Conservation (phyloP, 2,888 invertebrate species). For the Boloria euphrosyne region DNA sequence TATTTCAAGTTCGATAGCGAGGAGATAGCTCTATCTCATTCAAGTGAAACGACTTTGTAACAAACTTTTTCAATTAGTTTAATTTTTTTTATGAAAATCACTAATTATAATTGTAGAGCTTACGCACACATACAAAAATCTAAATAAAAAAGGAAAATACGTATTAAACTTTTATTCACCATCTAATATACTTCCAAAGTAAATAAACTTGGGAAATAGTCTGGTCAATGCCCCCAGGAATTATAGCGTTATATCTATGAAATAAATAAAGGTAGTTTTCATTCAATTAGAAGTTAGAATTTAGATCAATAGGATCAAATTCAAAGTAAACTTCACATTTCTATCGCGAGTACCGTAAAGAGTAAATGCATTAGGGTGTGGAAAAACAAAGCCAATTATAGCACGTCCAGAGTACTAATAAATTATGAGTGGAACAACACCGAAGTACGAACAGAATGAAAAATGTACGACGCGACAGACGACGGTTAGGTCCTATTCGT, state of each 20-base stretch:
- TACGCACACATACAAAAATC: too few relatives aligned
- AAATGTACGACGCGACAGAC: constrained; percentile 25
- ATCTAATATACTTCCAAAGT: too few relatives aligned
- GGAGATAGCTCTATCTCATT: too few relatives aligned
- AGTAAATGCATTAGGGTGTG: constrained; percentile 29
- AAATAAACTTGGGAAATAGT: too few relatives aligned
- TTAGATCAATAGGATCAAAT: constrained; percentile 6
- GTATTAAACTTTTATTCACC: too few relatives aligned
- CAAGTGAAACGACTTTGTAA: too few relatives aligned
- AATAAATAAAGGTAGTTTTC: neutral
- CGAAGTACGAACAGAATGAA: constrained; percentile 24
- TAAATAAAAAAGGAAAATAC: too few relatives aligned
- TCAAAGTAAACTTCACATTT: constrained; percentile 15
- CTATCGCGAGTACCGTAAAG: constrained; percentile 10
- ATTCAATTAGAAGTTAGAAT: constrained; percentile 7
- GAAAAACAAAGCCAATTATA: constrained; percentile 28
- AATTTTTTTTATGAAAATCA: too few relatives aligned
- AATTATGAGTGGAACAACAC: constrained; percentile 27
- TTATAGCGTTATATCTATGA: neutral
- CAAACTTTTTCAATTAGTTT: too few relatives aligned
- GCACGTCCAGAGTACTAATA: constrained; percentile 24
- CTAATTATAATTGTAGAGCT: too few relatives aligned
- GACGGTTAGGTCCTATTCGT: constrained; percentile 17
- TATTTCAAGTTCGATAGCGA: too few relatives aligned
- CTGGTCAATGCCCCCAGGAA: too few relatives aligned